Percentiles rank a stretch among this genome's conserved stretches.
phyloP scores from a whole-genome alignment of 2,797 vertebrate genomes.

The Orientallactaga sibirica region DNA sequence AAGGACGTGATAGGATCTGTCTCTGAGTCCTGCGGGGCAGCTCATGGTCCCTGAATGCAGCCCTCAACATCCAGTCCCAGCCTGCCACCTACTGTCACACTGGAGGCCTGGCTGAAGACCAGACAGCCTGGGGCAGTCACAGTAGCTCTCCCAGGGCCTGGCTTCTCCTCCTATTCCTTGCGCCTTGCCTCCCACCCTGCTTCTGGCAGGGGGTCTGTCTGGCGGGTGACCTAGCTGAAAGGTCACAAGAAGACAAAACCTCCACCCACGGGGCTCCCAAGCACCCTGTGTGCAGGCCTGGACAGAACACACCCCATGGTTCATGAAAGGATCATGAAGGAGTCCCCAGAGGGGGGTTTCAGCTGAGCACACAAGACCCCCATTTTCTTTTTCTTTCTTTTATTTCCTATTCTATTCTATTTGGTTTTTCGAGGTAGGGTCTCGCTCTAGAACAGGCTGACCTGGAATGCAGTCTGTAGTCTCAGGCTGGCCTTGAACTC shows the following conservation, averaged over 20 bases:
- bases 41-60: neutral
- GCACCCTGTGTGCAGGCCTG: fast-evolving
- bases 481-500: too few species aligned
- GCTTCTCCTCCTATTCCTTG: neutral
- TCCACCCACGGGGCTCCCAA: neutral
- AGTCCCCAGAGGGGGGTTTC: neutral
- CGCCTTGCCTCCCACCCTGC: neutral
- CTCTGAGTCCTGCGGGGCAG: neutral
- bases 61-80: neutral
- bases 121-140: neutral
- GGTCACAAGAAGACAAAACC: neutral
- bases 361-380: neutral
- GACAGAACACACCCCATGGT: neutral
- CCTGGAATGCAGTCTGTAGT: too few species aligned
- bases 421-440: too few species aligned
- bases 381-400: too few species aligned
- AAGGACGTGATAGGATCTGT: neutral
- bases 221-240: neutral
- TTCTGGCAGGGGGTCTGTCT: neutral
- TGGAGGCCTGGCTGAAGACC: neutral
- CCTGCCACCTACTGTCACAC: neutral
- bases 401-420: too few species aligned
- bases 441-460: too few species aligned
- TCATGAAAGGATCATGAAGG: neutral
- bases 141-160: neutral